Evolutionary conservation across 2,113 vertebrate genomes (phyloP), one percentile per base, ranked within the genome.

Genomic region (Diglossa brunneiventris): DNA sequence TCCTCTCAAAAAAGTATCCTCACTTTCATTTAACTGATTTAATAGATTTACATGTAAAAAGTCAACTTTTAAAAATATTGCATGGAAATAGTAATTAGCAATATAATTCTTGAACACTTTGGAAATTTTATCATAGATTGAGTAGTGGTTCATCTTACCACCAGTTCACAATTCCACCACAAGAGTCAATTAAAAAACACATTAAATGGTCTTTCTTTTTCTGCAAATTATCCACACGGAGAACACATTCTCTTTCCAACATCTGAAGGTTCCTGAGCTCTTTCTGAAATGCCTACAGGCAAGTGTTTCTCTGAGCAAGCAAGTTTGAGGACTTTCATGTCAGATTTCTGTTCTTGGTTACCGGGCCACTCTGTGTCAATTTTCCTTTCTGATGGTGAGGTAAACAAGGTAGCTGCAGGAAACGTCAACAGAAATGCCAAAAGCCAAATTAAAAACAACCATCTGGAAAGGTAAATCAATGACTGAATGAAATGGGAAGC

Each of bases 401-500:
- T 80, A 73, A 94, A 70, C 52, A 83, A 86, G 39, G 79, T 70
- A 84, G 24, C 69, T 95, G 73, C 4, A 7, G 86, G 83, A 94
- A 92, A 69, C 42, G 37, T 76, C 58, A 62, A 44, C 26, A 89
- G 53, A 87, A 90, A 92, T 33, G 18, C 28, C 44, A 33, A 72
- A 91, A 94, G 69, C 37, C 61, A 94, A 62, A 89, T 41, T 28
- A 35, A 89, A 91, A 95, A 55, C 87, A 95, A 62, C 5, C 15
- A 73, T 91, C 58, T 91, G 58, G 66, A 89, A 91, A 87, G 69
- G 87, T 72, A 76, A 92, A 74, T 69, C 69, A 42, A 30, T 79
- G 91, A 79, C 28, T 76, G 53, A 73, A 82, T 49, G n/a, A 82
- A 94, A 94, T 75, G 53, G 75, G 77, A 96, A 95, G 83, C 81